Evolutionary conservation across 1,140 invertebrate genomes (phyloP), one percentile per base, ranked within the genome.

Genomic region (Aphelinus atriplicis): DNA sequence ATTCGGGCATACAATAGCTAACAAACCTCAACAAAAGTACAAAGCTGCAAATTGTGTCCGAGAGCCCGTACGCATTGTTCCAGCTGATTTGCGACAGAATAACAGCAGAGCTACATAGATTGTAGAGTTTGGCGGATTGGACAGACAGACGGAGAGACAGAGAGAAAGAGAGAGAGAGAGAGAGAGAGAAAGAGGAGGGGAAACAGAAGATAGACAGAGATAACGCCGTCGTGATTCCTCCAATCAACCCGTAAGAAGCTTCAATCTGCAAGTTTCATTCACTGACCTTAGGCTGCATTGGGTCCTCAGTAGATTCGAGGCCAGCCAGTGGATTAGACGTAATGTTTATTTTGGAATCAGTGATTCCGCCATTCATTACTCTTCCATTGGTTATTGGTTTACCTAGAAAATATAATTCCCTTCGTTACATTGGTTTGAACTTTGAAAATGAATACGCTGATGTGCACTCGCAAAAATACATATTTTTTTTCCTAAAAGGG

Each of bases 281-380:
- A 88, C 87, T 83, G 82, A 88, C 87, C 87, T 88, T 88, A 79
- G 87, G 86, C 79, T 88, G 84, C 81, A 90, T 87, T 81, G 90
- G 86, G 79, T 91, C 90, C 84, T 91, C 90, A 68, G 87, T 87
- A 42, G 84, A 78, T 71, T 91, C 90, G 62, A 90, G 89, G 76
- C 92, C 91, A 9, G 92, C 91, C 56, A 93, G 81, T 43, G 92
- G 92, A 89, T 93, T 93, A 10, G 91, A 90, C 0, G 92, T 93
- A 76, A 93, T 93, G 75, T 92, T 93, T 79, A 93, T 92, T 78
- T 91, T 89, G 64, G 89, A 90, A 71, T 86, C 86, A 10, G 88
- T 81, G 10, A 87, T 80, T 67, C 84, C 83, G 5, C 86, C 86
- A 56, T 88, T 88, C 50, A 90, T 86, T 65, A 90, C 86, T 74